These are phyloP conservation scores for Trachelus tabidus DNA, from an alignment of 2,888 invertebrate genomes.

Conservation along the genomic window DNA sequence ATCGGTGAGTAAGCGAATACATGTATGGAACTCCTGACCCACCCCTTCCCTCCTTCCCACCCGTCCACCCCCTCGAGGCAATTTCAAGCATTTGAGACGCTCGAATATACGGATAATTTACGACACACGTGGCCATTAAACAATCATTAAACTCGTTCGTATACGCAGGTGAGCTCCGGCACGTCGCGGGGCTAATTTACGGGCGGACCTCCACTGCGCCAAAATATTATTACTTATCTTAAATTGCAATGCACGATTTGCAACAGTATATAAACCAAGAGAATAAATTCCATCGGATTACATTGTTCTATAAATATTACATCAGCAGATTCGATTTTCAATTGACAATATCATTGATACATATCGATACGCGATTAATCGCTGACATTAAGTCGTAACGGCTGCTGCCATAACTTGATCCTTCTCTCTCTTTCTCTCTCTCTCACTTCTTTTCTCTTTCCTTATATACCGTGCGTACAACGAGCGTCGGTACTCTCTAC, in stretches of 20 bases:
- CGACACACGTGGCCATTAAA: slow-evolving; percentile 64
- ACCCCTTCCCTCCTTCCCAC: too few relatives aligned
- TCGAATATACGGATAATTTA: slow-evolving; percentile 65
- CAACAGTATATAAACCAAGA: neutral
- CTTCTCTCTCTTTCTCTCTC: neutral
- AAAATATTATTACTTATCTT: slow-evolving; percentile 62
- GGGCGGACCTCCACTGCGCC: slow-evolving; percentile 62
- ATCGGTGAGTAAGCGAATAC: neutral
- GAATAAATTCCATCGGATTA: too few relatives aligned
- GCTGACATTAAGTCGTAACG: neutral
- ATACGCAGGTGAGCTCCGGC: slow-evolving; percentile 57
- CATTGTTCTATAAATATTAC: too few relatives aligned
- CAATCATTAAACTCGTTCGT: slow-evolving; percentile 66
- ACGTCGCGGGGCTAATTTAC: slow-evolving; percentile 63
- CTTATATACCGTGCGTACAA: neutral
- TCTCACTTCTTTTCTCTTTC: neutral
- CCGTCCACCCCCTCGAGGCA: slow-evolving; percentile 43
- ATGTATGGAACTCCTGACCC: neutral
- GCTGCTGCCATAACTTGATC: too few relatives aligned
- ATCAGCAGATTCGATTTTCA: too few relatives aligned
- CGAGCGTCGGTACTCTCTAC: too few relatives aligned
- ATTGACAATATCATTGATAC: too few relatives aligned
- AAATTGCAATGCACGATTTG: slow-evolving; percentile 38
- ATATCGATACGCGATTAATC: neutral
- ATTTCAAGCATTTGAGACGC: slow-evolving; percentile 63